Evolutionary conservation across 2,888 invertebrate genomes (phyloP), one percentile per base, ranked within the genome.

Genomic region (Corbicula japonica): DNA sequence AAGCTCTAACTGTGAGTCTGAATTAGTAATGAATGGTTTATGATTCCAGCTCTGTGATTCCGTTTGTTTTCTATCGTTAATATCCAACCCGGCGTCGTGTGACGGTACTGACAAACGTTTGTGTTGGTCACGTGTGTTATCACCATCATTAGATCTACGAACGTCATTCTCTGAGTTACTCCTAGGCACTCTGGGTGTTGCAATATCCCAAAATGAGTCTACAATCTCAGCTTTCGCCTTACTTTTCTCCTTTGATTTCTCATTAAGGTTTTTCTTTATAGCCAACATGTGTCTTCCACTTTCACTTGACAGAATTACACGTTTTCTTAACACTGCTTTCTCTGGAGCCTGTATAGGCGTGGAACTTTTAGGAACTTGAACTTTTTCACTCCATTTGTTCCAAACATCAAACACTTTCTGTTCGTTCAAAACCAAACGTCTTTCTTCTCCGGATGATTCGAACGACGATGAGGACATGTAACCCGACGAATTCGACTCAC

Each of bases 391-490:
- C 75, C 66, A 80, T 54, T 56, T 66, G 28, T 73, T 76, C 83
- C 83, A 83, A 41, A 83, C 66, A 38, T 71, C 58, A 56, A 80
- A 79, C 15, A 83, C 79, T 41, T 83, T 83, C 50, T 75, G 71
- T 26, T 77, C 83, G 38, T 80, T 83, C 21, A 66, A 63, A 15
- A 66, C 46, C 41, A 83, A 63, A 52, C 79, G 70, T 44, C 62
- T 83, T 38, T 83, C 79, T 35, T 83, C 83, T 52, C 79, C 75
- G 2, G 79, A 68, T 8, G 79, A 80, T 35, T 83, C 83, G 35
- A 83, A 71, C 26, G 83, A 83, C 41, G 83, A 83, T n/a, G 83
- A 73, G 5, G 83, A 83, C n/a, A 79, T 23, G 34, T 80, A 83
- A n/a, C 83, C 83, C 26, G 79, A 80, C 41, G 78, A 68, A 44